Conservation (phyloP, 2,797 vertebrate genomes). For the Momotus momota region DNA sequence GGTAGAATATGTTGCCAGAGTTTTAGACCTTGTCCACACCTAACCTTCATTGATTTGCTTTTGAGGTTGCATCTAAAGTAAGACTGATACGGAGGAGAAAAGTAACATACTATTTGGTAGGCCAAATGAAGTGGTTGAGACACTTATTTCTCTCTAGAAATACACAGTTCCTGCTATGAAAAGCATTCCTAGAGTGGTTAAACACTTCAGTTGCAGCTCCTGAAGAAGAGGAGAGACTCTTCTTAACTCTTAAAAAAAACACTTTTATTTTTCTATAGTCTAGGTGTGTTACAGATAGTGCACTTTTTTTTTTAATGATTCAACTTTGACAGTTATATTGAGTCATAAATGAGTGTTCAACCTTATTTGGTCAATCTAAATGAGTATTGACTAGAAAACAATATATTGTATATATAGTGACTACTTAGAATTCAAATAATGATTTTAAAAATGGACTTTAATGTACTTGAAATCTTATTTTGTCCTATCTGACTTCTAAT, state of each 20-base stretch:
- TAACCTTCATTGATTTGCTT: conserved; percentile 48
- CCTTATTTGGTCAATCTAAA: conserved; percentile 25
- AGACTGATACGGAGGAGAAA: conserved; percentile 21
- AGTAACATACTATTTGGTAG: neutral
- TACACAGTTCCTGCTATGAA: neutral
- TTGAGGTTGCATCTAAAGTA: conserved; percentile 13
- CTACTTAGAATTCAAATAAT: conserved; percentile 18
- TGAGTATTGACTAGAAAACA: neutral
- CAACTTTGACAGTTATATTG: neutral
- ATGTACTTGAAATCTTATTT: conserved; percentile 29
- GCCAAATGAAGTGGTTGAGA: neutral
- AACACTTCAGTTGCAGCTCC: neutral
- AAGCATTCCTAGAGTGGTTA: conserved; percentile 26
- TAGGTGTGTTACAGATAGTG: neutral
- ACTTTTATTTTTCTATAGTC: conserved; percentile 41
- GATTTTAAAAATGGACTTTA: neutral
- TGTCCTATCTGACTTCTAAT: conserved; percentile 20
- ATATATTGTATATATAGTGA: conserved; percentile 22
- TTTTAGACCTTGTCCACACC: conserved; percentile 9
- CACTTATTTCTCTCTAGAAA: conserved; percentile 23
- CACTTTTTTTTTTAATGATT: neutral
- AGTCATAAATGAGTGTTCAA: conserved; percentile 28
- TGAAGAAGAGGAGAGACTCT: neutral
- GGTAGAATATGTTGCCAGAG: conserved; percentile 22
- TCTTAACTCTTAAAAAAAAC: neutral